These are phyloP conservation scores for Tanytarsus gracilentus DNA, from an alignment of 2,888 invertebrate species.

Conservation along the genomic window DNA sequence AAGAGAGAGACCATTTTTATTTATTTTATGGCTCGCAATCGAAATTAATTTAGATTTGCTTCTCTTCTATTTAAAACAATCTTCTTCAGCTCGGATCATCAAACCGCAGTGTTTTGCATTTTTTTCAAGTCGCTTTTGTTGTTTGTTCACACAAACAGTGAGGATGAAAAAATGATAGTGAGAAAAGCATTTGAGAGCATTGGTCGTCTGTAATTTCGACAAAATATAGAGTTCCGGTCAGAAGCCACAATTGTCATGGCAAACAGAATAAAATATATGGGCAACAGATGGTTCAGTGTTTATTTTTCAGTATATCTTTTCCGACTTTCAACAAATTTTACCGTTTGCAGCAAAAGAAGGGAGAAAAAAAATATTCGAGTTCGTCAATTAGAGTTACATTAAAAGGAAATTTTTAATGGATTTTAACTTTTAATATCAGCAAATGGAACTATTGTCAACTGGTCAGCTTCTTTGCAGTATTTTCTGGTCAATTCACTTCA, in stretches of 20 bases:
- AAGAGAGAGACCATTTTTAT: background rate
- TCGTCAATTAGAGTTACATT: slow-evolving; percentile 11
- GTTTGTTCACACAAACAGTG: background rate
- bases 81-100: background rate
- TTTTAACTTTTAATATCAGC: background rate
- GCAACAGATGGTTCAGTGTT: slow-evolving; percentile 26
- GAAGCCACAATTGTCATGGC: slow-evolving; percentile 20
- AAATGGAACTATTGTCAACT: too few species aligned
- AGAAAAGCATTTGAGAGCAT: background rate
- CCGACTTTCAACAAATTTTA: background rate
- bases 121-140: background rate
- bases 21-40: background rate
- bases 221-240: slow-evolving; percentile 23
- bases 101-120: slow-evolving; percentile 13
- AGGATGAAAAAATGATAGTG: background rate
- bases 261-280: slow-evolving; percentile 20
- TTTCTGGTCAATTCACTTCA: too few species aligned
- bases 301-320: slow-evolving; percentile 1
- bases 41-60: slow-evolving; percentile 18
- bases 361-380: background rate
- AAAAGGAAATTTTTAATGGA: slow-evolving; percentile 1
- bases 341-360: background rate
- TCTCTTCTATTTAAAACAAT: background rate
- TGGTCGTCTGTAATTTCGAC: slow-evolving; percentile 21
- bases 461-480: too few species aligned